Evolutionary conservation across 1,140 invertebrate genomes (phyloP).

Genomic region (Drosophila ohnishii): DNA sequence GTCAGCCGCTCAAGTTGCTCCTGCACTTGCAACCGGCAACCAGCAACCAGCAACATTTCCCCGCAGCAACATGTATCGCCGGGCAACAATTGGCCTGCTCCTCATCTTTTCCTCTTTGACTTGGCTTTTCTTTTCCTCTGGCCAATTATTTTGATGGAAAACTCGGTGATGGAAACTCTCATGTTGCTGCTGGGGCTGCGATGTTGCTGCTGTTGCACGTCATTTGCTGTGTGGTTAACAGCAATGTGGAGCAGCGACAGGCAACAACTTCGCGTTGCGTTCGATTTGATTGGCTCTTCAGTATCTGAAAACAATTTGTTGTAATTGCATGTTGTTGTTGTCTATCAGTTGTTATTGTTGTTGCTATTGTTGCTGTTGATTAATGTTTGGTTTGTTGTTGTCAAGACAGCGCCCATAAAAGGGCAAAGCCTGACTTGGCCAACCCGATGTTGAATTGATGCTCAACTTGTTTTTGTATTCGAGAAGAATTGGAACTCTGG

Average conservation of each 20-base stretch:
- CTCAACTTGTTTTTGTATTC: slow-evolving; percentile 11
- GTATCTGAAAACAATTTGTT: slow-evolving; percentile 78
- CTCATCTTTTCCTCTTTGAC: slow-evolving; percentile 30
- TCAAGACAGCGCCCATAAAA: slow-evolving; percentile 45
- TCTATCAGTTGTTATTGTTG: slow-evolving; percentile 38
- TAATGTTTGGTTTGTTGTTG: slow-evolving; percentile 50
- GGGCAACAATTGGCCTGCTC: slow-evolving; percentile 53
- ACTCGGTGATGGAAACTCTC: slow-evolving; percentile 27
- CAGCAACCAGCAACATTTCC: slow-evolving; percentile 21
- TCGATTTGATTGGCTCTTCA: slow-evolving; percentile 73
- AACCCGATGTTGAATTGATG: slow-evolving; percentile 19
- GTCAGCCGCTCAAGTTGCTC: slow-evolving; percentile 31
- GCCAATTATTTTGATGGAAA: slow-evolving; percentile 63
- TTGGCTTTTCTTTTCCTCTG: slow-evolving; percentile 43
- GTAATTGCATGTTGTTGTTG: slow-evolving; percentile 48
- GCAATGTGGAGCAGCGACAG: slow-evolving; percentile 71
- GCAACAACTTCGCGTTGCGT: slow-evolving; percentile 65
- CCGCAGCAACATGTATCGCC: slow-evolving; percentile 36
- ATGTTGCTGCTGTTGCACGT: slow-evolving; percentile 56
- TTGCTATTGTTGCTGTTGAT: slow-evolving; percentile 44
- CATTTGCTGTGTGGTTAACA: slow-evolving; percentile 72
- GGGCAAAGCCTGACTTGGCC: slow-evolving; percentile 36
- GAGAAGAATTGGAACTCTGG: slow-evolving; percentile 7
- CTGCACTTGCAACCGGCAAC: slow-evolving; percentile 22
- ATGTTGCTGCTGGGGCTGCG: slow-evolving; percentile 35